Evolutionary conservation across 2,113 vertebrate genomes (phyloP).

Genomic region (Halcyon senegalensis): DNA sequence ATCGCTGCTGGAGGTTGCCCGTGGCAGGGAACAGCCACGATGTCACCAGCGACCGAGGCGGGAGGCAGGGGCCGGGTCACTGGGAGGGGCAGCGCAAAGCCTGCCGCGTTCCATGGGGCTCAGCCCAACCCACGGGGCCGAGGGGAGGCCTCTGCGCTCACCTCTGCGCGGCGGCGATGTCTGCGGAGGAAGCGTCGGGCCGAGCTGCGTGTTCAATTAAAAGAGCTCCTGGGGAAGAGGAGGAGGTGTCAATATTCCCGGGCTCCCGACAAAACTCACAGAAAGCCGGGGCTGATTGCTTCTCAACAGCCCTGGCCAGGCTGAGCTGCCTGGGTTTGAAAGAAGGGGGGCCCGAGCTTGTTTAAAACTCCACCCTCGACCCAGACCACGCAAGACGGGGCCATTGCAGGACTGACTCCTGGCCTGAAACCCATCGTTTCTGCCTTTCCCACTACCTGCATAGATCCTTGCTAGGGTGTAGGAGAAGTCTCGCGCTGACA

Average conservation of each 20-base stretch:
- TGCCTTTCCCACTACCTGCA: conserved; percentile 50
- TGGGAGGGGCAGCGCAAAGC: background rate
- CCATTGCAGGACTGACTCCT: background rate
- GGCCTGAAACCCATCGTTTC: background rate
- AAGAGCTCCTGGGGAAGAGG: conserved; percentile 74
- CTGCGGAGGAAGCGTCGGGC: conserved; percentile 66
- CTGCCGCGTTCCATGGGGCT: accelerated
- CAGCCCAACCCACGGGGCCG: accelerated
- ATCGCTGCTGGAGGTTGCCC: accelerated
- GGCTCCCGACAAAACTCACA: background rate
- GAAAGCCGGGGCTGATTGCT: accelerated
- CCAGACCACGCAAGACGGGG: background rate
- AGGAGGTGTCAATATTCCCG: accelerated
- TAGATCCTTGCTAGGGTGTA: conserved; percentile 81
- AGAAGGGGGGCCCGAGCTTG: background rate
- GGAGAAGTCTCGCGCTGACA: conserved; percentile 83
- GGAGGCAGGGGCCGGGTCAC: accelerated
- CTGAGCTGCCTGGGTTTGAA: background rate
- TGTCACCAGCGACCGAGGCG: background rate
- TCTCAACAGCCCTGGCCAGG: background rate
- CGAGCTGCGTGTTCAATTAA: conserved; percentile 79
- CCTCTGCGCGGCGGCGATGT: conserved; percentile 74
- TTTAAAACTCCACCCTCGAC: no score
- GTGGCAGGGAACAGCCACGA: background rate
- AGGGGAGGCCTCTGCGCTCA: background rate